These are phyloP conservation scores for Cyclura pinguis DNA, from an alignment of 2,797 vertebrate genomes.

Conservation along the genomic window DNA sequence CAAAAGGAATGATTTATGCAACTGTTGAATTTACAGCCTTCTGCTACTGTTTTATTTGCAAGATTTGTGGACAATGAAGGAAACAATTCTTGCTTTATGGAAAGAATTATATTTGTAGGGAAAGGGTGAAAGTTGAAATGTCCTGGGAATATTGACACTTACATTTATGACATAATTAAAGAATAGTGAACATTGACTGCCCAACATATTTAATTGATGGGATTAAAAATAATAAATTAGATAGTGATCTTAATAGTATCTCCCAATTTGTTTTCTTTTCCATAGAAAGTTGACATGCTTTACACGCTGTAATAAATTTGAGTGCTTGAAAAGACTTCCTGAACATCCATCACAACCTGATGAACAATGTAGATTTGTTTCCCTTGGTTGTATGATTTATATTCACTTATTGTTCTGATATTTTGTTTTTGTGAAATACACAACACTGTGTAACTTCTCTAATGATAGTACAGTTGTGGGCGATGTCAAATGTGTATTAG, in stretches of 20 bases:
- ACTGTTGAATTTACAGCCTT: slow-evolving; percentile 38
- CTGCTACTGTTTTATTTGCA: slow-evolving; percentile 48
- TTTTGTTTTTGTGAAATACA: slow-evolving; percentile 4
- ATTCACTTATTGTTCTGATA: not conserved
- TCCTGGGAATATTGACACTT: slow-evolving; percentile 55
- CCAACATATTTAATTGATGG: slow-evolving; percentile 17
- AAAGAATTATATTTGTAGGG: slow-evolving; percentile 40
- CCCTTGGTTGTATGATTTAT: slow-evolving; percentile 1
- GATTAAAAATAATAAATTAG: slow-evolving; percentile 28
- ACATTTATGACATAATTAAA: slow-evolving; percentile 47
- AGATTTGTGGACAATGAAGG: slow-evolving; percentile 42
- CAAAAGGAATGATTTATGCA: slow-evolving; percentile 58
- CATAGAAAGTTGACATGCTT: slow-evolving; percentile 12
- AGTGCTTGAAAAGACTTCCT: slow-evolving; percentile 18
- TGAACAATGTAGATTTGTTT: slow-evolving; percentile 15
- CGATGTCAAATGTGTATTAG: not conserved
- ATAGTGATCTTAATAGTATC: slow-evolving; percentile 1
- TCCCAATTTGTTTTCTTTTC: slow-evolving; percentile 18
- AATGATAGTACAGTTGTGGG: not conserved
- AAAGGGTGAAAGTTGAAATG: slow-evolving; percentile 50
- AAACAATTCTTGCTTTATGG: slow-evolving; percentile 36
- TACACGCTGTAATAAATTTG: slow-evolving; percentile 18
- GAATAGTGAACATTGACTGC: slow-evolving; percentile 27
- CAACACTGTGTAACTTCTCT: not conserved
- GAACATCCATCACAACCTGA: not conserved